Evolutionary conservation across 2,113 vertebrate genomes (phyloP), one percentile per base, ranked within the genome.

Genomic region (Larimichthys polyactis): DNA sequence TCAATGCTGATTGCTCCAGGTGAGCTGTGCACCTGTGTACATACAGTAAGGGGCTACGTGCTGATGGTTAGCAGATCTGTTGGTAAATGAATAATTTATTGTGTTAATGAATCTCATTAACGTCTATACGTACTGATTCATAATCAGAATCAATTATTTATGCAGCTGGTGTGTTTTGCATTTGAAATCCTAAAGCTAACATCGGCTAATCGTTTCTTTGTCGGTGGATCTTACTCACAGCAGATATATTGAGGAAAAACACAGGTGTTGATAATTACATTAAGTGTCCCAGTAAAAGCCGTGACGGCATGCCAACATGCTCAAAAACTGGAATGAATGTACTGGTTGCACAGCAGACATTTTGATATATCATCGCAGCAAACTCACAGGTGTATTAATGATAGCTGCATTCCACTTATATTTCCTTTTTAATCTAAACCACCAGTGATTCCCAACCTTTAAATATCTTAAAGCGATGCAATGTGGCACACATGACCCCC

Each of bases 21-120:
- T 92, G 68, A 68, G 43, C 11, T 20, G 77, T 75, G 59, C 58
- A 74, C 49, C 48, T 76, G 78, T 68, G 69, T 32, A 11, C 60
- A 36, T n/a, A 6, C 32, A 36, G 32, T 36, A 36, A 16, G 19
- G 72, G 11, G 20, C 20, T 46, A 4, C 16, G 9, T 63, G 60
- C 62, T 77, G 63, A 51, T n/a, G n/a, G 16, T 44, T 51, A 29
- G 66, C 75, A 81, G 27, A 65, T 64, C 40, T 71, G 7, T 32
- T 16, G n/a, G 17, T 74, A 20, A 69, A 88, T 84, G 4, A 82
- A 79, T 85, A 60, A 86, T 66, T 75, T 14, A 68, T 62, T 3
- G 27, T 52, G 58, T 57, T 78, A 71, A 76, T 82, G 3, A 64
- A 67, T 27, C 58, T 78, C 27, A 22, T 71, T 57, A 78, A 57